Conservation (phyloP, 2,113 vertebrate genomes). For the Bubo bubo region DNA sequence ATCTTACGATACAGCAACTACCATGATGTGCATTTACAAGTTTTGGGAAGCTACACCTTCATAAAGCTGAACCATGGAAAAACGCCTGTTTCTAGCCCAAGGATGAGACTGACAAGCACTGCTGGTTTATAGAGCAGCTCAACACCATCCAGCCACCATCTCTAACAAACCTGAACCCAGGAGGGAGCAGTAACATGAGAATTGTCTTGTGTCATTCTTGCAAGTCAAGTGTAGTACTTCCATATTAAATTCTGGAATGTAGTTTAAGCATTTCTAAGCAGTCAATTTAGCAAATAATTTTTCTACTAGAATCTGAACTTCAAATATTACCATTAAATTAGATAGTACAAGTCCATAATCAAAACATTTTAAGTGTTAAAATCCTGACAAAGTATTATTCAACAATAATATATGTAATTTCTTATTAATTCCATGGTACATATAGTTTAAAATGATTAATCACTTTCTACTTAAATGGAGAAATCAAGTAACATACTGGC, state of each 20-base stretch:
- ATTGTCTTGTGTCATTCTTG: rapidly evolving
- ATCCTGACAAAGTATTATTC: background rate
- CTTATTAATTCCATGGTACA: background rate
- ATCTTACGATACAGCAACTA: background rate
- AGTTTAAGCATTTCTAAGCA: background rate
- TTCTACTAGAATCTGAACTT: background rate
- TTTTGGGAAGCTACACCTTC: background rate
- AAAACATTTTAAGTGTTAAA: background rate
- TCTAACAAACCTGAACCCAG: background rate
- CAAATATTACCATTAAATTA: background rate
- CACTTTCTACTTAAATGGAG: background rate
- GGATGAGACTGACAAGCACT: background rate
- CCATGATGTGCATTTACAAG: too few species aligned
- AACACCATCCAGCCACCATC: background rate
- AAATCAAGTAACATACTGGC: background rate
- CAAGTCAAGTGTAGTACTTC: background rate
- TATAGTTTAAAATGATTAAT: background rate
- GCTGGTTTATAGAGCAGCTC: background rate
- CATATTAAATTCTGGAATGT: background rate
- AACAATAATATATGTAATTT: background rate
- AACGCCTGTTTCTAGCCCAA: background rate
- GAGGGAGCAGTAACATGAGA: background rate
- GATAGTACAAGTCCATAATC: background rate
- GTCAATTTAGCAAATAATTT: background rate
- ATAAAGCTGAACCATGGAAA: background rate